Evolutionary conservation across 1,140 invertebrate genomes (phyloP), one percentile per base, ranked within the genome.

Genomic region (Heliconius hewitsoni): DNA sequence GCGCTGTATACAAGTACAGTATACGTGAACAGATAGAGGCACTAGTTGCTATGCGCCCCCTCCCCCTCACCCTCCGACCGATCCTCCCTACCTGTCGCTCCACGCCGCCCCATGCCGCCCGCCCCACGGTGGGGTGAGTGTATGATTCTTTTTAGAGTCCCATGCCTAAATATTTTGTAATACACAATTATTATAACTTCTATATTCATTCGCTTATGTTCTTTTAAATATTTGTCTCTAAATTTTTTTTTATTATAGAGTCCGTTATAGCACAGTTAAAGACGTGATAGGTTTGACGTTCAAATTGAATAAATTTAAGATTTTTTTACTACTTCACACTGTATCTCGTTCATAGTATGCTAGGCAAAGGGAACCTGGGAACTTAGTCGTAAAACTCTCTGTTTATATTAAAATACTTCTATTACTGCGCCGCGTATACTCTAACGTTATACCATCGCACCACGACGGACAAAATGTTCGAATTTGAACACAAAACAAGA

Each of bases 131-230:
- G 78, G 57, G 76, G 72, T 13, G 66, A 23, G 72, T 66, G 76
- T 66, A 79, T 78, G 74, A 82, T 76, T 76, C 76, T 77, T 75
- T 74, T 66, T 72, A 66, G 60, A 66, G 60, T 66, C 27, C 60
- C 60, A 66, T 66, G n/a, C 60, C 23, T 66, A 27, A 66, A 66
- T 66, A 66, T 3, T 66, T 66, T 66, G 57, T 66, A 27, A 66
- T 9, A 27, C 3, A 16, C 11, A 16, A 16, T 30, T 66, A 66
- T 66, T 66, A 1, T 66, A 60, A 3, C 8, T n/a, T 19, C 1
- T 23, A n/a, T 3, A 60, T 23, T 60, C 57, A 57, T 57, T n/a
- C 1, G 55, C 19, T 11, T 57, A 2, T n/a, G 50, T 18, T 52
- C 5, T 5, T 52, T 19, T 52, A 18, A 52, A 52, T 42, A 42